Conservation (phyloP, 2,888 invertebrate species). For the Polietes domitor region DNA sequence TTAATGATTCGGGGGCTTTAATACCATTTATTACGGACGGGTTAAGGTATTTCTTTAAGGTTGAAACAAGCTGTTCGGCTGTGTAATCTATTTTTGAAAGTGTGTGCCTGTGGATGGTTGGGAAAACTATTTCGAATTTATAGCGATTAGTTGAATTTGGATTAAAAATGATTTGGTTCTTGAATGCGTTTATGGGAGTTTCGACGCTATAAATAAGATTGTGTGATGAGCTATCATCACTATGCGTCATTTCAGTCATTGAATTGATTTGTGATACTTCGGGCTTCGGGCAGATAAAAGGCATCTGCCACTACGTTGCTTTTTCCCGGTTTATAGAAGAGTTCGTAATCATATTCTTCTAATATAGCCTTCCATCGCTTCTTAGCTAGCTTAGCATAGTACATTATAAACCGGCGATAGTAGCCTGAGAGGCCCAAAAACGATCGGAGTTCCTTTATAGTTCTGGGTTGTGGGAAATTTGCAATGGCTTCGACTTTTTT, state of each 20-base stretch:
- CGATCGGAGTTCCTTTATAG: conserved; percentile 56
- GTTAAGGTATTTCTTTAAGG: conserved; percentile 26
- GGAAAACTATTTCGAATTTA: no score
- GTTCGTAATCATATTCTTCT: conserved; percentile 51
- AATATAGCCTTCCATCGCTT: conserved; percentile 45
- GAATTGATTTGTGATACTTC: neutral
- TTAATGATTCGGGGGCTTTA: conserved; percentile 35
- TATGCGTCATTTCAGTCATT: conserved; percentile 5
- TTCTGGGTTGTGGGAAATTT: conserved; percentile 34
- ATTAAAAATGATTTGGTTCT: neutral
- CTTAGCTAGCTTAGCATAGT: conserved; percentile 51
- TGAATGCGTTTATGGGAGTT: no score
- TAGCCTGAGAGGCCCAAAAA: conserved; percentile 54
- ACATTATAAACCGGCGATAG: conserved; percentile 24
- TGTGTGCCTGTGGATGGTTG: no score
- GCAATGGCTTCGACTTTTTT: conserved; percentile 42
- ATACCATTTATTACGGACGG: conserved; percentile 36
- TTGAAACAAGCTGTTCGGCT: neutral
- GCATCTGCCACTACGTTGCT: conserved; percentile 49
- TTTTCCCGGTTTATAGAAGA: conserved; percentile 43
- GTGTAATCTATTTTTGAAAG: no score
- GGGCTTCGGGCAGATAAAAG: conserved; percentile 29
- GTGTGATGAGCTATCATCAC: conserved; percentile 10
- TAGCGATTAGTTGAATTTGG: neutral
- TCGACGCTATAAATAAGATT: conserved; percentile 19